phyloP scores from a whole-genome alignment of 2,797 vertebrate genomes.

The Eulemur rubriventer region DNA sequence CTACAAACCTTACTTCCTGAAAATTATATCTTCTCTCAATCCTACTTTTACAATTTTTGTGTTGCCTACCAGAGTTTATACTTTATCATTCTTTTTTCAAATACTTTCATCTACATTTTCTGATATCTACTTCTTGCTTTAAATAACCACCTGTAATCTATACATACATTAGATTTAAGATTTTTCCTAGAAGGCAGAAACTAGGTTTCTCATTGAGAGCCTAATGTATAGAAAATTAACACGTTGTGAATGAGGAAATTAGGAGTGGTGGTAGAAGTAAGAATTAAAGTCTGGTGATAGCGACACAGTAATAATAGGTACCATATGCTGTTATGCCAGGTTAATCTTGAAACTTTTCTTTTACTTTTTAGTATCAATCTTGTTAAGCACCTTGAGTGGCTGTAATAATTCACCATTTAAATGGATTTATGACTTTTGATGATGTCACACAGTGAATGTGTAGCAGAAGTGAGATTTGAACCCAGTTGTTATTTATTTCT shows the following conservation, averaged over 20 bases:
- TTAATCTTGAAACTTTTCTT: neutral
- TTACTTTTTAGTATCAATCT: neutral
- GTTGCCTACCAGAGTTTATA: neutral
- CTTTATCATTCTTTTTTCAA: neutral
- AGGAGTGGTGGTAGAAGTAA: neutral
- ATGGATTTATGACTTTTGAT: neutral
- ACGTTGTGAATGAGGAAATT: neutral
- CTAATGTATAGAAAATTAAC: neutral
- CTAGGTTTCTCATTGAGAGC: neutral
- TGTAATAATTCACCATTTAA: neutral
- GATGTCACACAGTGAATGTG: neutral
- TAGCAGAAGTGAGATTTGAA: neutral
- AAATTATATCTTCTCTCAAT: neutral
- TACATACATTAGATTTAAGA: neutral
- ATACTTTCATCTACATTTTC: neutral
- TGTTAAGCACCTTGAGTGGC: neutral
- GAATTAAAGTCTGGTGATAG: no score
- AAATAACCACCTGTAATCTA: neutral
- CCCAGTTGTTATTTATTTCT: neutral
- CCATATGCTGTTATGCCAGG: no score
- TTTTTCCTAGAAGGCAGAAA: neutral
- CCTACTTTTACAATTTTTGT: neutral
- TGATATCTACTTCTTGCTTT: neutral
- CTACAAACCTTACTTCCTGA: neutral
- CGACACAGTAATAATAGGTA: fast-evolving